Evolutionary conservation across 2,888 invertebrate species (phyloP), one percentile per base, ranked within the genome.

Genomic region (Xanthia togata): DNA sequence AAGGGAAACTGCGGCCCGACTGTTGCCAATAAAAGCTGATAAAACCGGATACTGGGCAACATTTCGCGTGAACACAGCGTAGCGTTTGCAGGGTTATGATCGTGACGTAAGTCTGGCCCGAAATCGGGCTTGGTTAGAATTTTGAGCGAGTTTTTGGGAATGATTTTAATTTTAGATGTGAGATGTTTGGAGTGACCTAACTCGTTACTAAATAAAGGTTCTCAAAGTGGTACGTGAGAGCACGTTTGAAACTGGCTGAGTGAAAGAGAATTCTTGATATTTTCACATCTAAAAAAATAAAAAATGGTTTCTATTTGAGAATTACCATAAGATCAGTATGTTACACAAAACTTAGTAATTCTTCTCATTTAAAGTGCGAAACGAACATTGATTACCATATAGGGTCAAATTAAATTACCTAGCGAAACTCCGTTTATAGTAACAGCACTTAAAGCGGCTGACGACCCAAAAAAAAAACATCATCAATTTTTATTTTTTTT

Each of bases 21-120:
- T 83, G 85, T 85, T 84, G 88, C 89, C 89, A 89, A 89, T 89
- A 89, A 89, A 89, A 83, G 72, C 89, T 82, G 89, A 89, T 89
- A 89, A 89, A 89, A 86, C 82, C 82, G 87, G 89, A 88, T 85
- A 85, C 86, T 63, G 84, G 68, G 80, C 63, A 79, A 81, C 83
- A 83, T 88, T 88, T 87, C 80, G 77, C 81, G 74, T 76, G 82
- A 76, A 73, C 62, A 84, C 82, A 70, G 65, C 77, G 70, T 70
- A 31, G 84, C 79, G 57, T 76, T 79, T 38, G 75, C 59, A 75
- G 76, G 78, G 83, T 86, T 86, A 78, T 84, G 74, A 78, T 68
- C 68, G 59, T 68, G 71, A 70, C 38, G 73, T 81, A 72, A 81
- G 44, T 62, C 60, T 47, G 78, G 44, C 31, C 20, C 59, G 59